Conservation (phyloP, 2,888 invertebrate genomes). For the Cephus nigrinus region DNA sequence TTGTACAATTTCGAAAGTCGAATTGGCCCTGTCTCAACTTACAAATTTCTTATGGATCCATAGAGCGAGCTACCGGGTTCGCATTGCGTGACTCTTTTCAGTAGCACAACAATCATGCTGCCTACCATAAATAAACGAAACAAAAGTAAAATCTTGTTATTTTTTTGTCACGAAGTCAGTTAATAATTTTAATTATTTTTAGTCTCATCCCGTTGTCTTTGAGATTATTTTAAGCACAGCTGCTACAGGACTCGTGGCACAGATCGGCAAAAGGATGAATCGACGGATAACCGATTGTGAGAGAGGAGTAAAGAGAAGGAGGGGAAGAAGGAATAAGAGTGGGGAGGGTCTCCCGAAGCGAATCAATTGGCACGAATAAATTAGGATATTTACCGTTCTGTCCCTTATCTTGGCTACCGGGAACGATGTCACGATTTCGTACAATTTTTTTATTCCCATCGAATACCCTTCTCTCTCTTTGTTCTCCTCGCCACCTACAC, state of each 20-base stretch:
- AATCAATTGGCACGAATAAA: slow-evolving; percentile 18
- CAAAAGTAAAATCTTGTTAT: not conserved
- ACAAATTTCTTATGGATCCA: not conserved
- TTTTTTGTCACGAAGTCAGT: not conserved
- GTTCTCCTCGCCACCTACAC: slow-evolving; percentile 20
- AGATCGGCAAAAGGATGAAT: not conserved
- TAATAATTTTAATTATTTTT: not conserved
- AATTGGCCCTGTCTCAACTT: not conserved
- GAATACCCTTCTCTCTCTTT: slow-evolving; percentile 24
- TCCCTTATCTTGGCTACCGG: slow-evolving; percentile 20
- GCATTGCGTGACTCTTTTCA: not conserved
- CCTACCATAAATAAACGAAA: not conserved
- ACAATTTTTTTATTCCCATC: slow-evolving; percentile 40
- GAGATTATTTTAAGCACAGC: not conserved
- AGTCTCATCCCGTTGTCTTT: not conserved
- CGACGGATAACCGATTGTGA: not conserved
- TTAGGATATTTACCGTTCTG: slow-evolving; percentile 23
- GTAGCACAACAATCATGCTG: not conserved
- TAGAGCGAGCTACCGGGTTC: not conserved
- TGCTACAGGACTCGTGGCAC: not conserved
- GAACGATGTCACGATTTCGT: slow-evolving; percentile 54
- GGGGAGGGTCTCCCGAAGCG: slow-evolving; percentile 3
- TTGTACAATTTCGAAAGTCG: not conserved
- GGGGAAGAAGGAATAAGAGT: not conserved
- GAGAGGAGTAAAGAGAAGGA: not conserved